phyloP scores from a whole-genome alignment of 1,140 invertebrate species.

The Wiebesia pumilae region DNA sequence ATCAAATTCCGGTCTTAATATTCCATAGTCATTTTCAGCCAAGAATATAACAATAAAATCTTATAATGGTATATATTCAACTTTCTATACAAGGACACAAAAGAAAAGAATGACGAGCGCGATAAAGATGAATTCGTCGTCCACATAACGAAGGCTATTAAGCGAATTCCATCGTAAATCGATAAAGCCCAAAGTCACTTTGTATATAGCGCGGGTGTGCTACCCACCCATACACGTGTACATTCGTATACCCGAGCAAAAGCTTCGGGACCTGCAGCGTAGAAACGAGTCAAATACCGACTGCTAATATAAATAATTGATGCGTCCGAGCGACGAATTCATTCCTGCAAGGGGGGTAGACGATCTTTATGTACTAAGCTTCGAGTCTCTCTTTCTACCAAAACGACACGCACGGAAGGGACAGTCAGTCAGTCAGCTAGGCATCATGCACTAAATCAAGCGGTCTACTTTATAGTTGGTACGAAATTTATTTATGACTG shows the following conservation, averaged over 20 bases:
- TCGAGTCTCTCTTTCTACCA: neutral
- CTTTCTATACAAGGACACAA: neutral
- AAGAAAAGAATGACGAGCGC: neutral
- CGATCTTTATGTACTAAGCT: neutral
- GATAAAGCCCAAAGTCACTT: conserved; percentile 45
- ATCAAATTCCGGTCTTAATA: conserved; percentile 13
- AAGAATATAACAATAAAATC: neutral
- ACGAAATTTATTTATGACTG: neutral
- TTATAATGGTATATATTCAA: neutral
- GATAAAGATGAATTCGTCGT: conserved; percentile 5
- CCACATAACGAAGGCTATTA: conserved; percentile 47
- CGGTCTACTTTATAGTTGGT: neutral
- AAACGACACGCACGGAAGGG: neutral
- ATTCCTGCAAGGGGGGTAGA: neutral
- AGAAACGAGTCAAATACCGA: conserved; percentile 50
- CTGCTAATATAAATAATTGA: conserved; percentile 71
- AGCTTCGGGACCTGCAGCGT: conserved; percentile 8
- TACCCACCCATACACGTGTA: neutral
- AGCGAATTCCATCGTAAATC: conserved; percentile 49
- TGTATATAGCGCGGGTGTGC: neutral
- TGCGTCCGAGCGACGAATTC: conserved; percentile 54
- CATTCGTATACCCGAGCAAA: neutral
- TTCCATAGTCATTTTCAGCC: neutral
- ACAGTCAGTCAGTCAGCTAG: neutral
- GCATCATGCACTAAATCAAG: neutral